Base-by-base conservation (phyloP, 1,140 invertebrate species). In the Dinoponera quadriceps region DNA sequence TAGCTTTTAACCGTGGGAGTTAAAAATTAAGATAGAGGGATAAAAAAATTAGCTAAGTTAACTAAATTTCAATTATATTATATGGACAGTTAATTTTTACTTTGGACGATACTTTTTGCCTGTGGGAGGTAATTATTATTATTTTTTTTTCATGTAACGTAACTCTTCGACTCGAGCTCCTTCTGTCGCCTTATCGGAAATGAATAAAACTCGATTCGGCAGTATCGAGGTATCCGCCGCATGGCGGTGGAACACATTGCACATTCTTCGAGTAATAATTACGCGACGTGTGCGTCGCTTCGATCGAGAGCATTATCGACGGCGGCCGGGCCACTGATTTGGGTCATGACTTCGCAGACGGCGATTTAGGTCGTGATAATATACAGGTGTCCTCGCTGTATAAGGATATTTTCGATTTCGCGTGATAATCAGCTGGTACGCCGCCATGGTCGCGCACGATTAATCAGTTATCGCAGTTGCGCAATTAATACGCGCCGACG, bases 331-430 rank as follows among this genome's bases (percentile, higher is more conserved):
- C 2, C 38, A 7, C 38, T 44, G 38, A 44, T 44, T 44, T 44
- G 38, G 38, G 38, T 44, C 38, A 44, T 44, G 38, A 44, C 38
- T 44, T 44, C 38, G 38, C 7, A 9, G 11, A 44, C 38, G 38
- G 38, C 16, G 22, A 60, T 60, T 60, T 57, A 38, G 18, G 16
- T 51, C 29, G 22, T 22, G 51, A 25, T 55, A 13, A 57, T 16
- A 38, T 16, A 65, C 18, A 29, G 51, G 9, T 57, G 51, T 57
- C 4, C 11, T 44, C 38, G 38, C n/a, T 29, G 20, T 38, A 20
- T 54, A 54, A 25, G 3, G 9, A 38, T 57, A 72, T 33, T 72
- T 55, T 73, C 55, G 33, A 38, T 60, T 44, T 73, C 0, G n/a
- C n/a, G 33, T 33, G 71, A 60, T 73, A 33, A 59, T 72, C 27